These are phyloP conservation scores for Antechinus stuartii DNA, from an alignment of 2,113 vertebrate species.

Conservation along the genomic window DNA sequence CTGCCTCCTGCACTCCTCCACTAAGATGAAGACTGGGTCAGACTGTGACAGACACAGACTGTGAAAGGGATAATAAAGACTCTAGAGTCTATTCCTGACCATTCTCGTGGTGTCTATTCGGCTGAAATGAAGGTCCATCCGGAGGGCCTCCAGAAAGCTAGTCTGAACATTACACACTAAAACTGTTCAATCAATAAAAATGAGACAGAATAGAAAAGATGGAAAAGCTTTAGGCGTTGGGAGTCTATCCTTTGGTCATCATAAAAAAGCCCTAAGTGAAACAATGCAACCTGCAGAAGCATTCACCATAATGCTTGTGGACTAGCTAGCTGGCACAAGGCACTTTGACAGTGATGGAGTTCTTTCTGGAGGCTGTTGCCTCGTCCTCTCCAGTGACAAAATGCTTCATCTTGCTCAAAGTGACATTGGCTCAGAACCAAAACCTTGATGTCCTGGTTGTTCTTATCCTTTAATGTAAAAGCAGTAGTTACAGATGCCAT, in stretches of 20 bases:
- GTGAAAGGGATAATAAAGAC: too few relatives aligned
- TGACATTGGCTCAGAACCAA: neutral
- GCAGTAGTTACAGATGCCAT: rapidly evolving
- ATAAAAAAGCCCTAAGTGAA: slow-evolving; percentile 63
- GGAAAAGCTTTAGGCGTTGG: slow-evolving; percentile 39
- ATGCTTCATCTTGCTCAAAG: neutral
- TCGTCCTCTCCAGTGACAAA: neutral
- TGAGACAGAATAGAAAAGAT: neutral
- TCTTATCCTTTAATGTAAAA: rapidly evolving
- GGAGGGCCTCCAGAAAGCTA: too few relatives aligned
- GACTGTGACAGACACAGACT: too few relatives aligned
- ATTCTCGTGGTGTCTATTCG: too few relatives aligned
- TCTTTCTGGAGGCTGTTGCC: neutral
- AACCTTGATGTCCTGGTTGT: neutral
- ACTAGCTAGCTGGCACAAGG: neutral
- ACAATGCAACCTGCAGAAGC: slow-evolving; percentile 1
- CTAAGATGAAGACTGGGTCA: too few relatives aligned
- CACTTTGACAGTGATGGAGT: neutral
- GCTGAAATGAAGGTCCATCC: too few relatives aligned
- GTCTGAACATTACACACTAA: neutral
- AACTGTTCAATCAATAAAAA: slow-evolving; percentile 54
- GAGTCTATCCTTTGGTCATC: neutral
- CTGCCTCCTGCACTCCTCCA: too few relatives aligned
- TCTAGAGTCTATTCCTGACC: too few relatives aligned
- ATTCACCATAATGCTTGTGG: neutral